A percentile compares a stretch with the other conserved stretches of the same genome.
These are phyloP conservation scores for Lepidostoma basale DNA, from an alignment of 1,140 invertebrate species.

Conservation along the genomic window DNA sequence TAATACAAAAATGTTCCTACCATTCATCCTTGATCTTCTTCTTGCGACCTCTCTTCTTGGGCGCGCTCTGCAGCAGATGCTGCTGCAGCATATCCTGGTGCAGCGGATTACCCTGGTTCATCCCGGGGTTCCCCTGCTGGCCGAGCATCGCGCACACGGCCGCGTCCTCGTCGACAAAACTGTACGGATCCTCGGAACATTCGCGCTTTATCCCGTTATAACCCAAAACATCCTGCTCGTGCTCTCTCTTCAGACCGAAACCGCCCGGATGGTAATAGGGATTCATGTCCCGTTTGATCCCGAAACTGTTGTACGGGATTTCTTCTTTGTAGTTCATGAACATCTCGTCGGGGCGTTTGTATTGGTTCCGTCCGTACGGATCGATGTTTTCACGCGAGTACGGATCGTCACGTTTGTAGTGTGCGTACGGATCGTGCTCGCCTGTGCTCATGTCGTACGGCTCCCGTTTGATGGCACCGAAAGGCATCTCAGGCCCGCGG, in stretches of 20 bases:
- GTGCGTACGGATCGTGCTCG: conserved; percentile 47
- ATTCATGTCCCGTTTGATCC: conserved; percentile 49
- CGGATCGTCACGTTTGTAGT: conserved; percentile 49
- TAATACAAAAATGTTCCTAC: conserved; percentile 46
- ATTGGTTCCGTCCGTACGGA: conserved; percentile 39
- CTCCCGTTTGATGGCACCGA: conserved; percentile 43
- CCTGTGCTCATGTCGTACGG: conserved; percentile 57
- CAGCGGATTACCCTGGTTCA: conserved; percentile 47
- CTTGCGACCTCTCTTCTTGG: conserved; percentile 82
- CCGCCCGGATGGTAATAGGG: conserved; percentile 38
- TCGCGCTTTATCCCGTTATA: conserved; percentile 65
- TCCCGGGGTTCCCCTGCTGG: conserved; percentile 47
- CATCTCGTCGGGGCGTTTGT: conserved; percentile 40
- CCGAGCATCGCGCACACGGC: conserved; percentile 62
- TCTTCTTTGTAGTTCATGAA: conserved; percentile 44
- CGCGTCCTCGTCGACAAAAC: conserved; percentile 79
- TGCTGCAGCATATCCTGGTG: conserved; percentile 53
- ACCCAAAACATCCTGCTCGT: conserved; percentile 50
- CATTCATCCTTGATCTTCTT: conserved; percentile 74
- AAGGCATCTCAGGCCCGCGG: conserved; percentile 38
- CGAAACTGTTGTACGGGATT: conserved; percentile 39
- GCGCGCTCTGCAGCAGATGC: conserved; percentile 65
- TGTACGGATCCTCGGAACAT: conserved; percentile 75
- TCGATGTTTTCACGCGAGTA: conserved; percentile 50
- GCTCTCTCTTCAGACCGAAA: conserved; percentile 58